Base-by-base conservation (phyloP, 1,140 invertebrate species). In the Acromyrmex heyeri region DNA sequence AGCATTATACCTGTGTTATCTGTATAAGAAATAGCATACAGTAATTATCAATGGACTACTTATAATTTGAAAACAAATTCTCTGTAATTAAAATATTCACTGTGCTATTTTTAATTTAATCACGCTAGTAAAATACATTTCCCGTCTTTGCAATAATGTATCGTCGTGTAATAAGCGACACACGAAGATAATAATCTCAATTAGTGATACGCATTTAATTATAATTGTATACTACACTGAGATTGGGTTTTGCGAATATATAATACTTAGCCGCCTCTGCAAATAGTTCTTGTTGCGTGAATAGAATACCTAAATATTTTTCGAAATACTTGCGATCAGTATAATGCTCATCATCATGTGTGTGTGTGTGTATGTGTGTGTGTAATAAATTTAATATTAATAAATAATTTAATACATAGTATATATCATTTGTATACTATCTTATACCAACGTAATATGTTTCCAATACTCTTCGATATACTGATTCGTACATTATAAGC, bases 151-250 rank as follows among this genome's bases (percentile, higher is more conserved):
- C 48, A 14, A 21, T 57, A 69, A 81, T 38, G 10, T 27, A 79
- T 69, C 62, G 30, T 24, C 69, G 14, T 24, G 30, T 50, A 61
- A 73, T 50, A 75, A n/a, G 27, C 77, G 77, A 55, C 55, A 14
- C 59, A 77, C 48, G 4, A 79, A 38, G 21, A 27, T 62, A 83
- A 83, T 75, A 50, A 61, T 8, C 44, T 27, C 34, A 83, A 83
- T 83, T 61, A 83, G 24, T 34, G 48, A 75, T 61, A 50, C 24
- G 55, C 27, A 61, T 48, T 34, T 75, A 83, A 83, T 75, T 61
- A 75, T 61, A 61, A 62, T 83, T 62, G n/a, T 59, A 57, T 34
- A 50, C 5, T 18, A n/a, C 50, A 53, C 7, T 10, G 30, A 61
- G 61, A 67, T 67, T 50, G n/a, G 34, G 6, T 16, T 50, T 73